Conservation (phyloP, 1,140 invertebrate species). For the Panonychus citri region DNA sequence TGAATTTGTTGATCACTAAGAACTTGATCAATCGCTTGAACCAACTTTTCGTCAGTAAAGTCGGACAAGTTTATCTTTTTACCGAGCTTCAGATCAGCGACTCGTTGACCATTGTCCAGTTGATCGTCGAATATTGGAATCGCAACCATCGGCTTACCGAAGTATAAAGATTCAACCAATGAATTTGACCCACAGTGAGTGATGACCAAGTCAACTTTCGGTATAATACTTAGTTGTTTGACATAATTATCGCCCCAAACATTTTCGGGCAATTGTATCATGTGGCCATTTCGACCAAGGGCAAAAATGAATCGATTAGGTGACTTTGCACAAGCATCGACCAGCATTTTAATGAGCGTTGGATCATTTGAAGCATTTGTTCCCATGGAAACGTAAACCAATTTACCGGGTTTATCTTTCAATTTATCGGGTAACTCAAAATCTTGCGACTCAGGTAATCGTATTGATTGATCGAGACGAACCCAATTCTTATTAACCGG, state of each 20-base stretch:
- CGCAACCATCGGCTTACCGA: background rate
- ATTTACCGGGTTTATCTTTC: background rate
- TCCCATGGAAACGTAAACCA: conserved; percentile 10
- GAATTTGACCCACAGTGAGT: conserved; percentile 3
- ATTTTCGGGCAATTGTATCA: background rate
- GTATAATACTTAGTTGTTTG: background rate
- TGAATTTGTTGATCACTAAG: background rate
- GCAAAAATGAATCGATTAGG: conserved; percentile 1
- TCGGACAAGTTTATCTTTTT: background rate
- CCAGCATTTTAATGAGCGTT: conserved; percentile 3
- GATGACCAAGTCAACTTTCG: background rate
- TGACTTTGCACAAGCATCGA: background rate
- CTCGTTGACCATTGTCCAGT: conserved; percentile 6
- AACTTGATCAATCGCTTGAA: background rate
- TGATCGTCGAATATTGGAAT: conserved; percentile 3
- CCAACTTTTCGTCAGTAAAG: background rate
- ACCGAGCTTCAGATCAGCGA: conserved; percentile 5
- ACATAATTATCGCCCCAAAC: background rate
- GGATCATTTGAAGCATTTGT: conserved; percentile 13
- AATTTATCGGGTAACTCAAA: conserved; percentile 6
- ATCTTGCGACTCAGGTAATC: background rate
- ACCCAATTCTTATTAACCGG: background rate
- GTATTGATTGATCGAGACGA: background rate
- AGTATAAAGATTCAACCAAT: background rate
- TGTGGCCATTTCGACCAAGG: background rate